Percentiles rank a stretch among this genome's conserved stretches.
These are phyloP conservation scores for Triplophysa dalaica DNA, from an alignment of 2,113 vertebrate genomes.

Conservation along the genomic window DNA sequence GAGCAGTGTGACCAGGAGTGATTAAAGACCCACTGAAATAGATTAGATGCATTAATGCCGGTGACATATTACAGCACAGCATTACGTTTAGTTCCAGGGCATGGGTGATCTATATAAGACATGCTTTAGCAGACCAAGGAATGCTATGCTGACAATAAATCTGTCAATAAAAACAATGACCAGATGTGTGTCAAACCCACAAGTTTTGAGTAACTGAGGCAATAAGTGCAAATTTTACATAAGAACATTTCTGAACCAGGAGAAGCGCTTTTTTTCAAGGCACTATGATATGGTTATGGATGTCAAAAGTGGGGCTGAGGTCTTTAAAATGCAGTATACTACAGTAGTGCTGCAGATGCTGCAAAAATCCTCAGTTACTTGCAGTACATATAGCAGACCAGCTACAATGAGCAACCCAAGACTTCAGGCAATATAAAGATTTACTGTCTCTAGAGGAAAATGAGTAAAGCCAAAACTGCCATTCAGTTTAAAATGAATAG, in stretches of 20 bases:
- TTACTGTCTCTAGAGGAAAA: neutral
- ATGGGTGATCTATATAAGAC: slow-evolving; percentile 32
- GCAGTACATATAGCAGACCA: neutral
- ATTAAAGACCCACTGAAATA: slow-evolving; percentile 16
- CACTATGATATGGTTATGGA: neutral
- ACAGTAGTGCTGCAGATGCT: neutral
- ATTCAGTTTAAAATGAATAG: neutral
- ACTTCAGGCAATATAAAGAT: slow-evolving; percentile 21
- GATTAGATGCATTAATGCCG: slow-evolving; percentile 20
- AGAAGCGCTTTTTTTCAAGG: slow-evolving; percentile 23
- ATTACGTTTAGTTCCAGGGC: slow-evolving; percentile 13
- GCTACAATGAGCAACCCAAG: slow-evolving; percentile 22
- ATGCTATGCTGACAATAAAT: slow-evolving; percentile 10
- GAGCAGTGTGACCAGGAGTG: neutral
- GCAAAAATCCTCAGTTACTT: neutral
- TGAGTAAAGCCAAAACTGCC: neutral
- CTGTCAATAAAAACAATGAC: slow-evolving; percentile 25
- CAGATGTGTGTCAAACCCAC: slow-evolving; percentile 32
- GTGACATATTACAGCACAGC: slow-evolving; percentile 30
- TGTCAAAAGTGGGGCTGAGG: neutral
- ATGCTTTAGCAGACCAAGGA: slow-evolving; percentile 34
- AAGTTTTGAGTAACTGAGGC: slow-evolving; percentile 13
- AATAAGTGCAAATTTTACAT: slow-evolving; percentile 11
- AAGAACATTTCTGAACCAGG: neutral
- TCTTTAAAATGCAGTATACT: slow-evolving; percentile 5